Percentiles rank a stretch among this genome's conserved stretches.
Conservation (phyloP, 2,797 vertebrate genomes). For the Galagoides demidoff region DNA sequence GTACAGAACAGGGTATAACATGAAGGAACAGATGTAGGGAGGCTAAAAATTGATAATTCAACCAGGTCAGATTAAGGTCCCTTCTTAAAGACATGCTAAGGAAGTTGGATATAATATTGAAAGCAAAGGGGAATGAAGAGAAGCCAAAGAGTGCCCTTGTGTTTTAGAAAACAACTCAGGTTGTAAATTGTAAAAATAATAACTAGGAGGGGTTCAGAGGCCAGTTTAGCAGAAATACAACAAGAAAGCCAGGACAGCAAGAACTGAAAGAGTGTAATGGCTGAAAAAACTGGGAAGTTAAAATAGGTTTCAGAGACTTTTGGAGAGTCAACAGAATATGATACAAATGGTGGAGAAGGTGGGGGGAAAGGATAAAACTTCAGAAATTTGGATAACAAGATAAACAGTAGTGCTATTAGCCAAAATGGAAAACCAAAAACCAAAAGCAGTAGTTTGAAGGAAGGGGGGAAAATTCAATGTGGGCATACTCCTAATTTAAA, state of each 20-base stretch:
- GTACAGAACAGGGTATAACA: slow-evolving; percentile 2
- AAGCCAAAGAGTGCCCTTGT: not conserved
- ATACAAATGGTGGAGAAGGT: not conserved
- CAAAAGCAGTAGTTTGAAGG: not conserved
- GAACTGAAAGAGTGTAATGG: not conserved
- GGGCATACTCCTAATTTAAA: slow-evolving; percentile 5
- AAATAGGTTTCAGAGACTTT: not conserved
- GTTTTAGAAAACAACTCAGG: slow-evolving; percentile 43
- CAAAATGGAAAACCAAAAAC: not conserved
- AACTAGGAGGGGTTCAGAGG: not conserved
- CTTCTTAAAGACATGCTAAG: slow-evolving; percentile 41
- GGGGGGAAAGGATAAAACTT: slow-evolving; percentile 14
- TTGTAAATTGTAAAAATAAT: not conserved
- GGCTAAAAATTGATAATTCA: not conserved
- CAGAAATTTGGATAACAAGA: not conserved
- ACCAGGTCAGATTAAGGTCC: slow-evolving; percentile 15
- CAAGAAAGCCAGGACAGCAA: not conserved
- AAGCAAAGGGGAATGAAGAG: slow-evolving; percentile 22
- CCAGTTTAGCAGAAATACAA: slow-evolving; percentile 14
- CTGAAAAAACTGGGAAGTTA: slow-evolving; percentile 46
- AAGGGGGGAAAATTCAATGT: not conserved
- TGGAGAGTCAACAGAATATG: not conserved
- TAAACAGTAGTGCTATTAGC: not conserved
- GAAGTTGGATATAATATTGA: not conserved
- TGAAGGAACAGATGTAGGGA: not conserved